Conservation (phyloP, 1,140 invertebrate species). For the Eciton burchellii region DNA sequence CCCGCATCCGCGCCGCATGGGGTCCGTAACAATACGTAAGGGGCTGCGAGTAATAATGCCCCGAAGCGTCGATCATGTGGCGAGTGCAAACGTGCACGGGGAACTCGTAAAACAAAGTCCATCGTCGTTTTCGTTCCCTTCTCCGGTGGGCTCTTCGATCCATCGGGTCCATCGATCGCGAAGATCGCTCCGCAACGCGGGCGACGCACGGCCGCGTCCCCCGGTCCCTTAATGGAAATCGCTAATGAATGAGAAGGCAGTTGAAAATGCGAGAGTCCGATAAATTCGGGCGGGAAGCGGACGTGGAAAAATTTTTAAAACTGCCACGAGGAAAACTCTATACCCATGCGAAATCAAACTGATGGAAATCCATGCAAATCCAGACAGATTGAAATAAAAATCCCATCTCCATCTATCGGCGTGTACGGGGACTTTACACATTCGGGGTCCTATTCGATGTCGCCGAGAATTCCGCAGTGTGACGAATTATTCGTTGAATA, state of each 20-base stretch:
- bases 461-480: conserved; percentile 44
- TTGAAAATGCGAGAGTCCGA: background rate
- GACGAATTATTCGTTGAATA: conserved; percentile 42
- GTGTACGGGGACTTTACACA: conserved; percentile 53
- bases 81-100: conserved; percentile 23
- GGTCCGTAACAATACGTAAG: conserved; percentile 76
- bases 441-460: conserved; percentile 42
- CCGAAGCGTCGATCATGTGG: conserved; percentile 71
- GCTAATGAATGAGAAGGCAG: background rate
- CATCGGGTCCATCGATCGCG: background rate
- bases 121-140: background rate
- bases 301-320: conserved; percentile 35
- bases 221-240: background rate
- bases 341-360: conserved; percentile 49
- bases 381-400: conserved; percentile 55
- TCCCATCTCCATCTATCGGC: conserved; percentile 56
- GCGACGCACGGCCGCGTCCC: too few species aligned
- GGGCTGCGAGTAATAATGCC: conserved; percentile 75
- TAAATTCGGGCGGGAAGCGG: conserved; percentile 19
- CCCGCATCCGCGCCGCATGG: conserved; percentile 44
- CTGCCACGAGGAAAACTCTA: conserved; percentile 41
- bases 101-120: conserved; percentile 59
- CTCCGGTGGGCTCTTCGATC: background rate
- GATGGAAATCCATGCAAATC: conserved; percentile 55
- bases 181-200: background rate